These are phyloP conservation scores for Yponomeuta malinellus DNA, from an alignment of 2,888 invertebrate species.

Conservation along the genomic window DNA sequence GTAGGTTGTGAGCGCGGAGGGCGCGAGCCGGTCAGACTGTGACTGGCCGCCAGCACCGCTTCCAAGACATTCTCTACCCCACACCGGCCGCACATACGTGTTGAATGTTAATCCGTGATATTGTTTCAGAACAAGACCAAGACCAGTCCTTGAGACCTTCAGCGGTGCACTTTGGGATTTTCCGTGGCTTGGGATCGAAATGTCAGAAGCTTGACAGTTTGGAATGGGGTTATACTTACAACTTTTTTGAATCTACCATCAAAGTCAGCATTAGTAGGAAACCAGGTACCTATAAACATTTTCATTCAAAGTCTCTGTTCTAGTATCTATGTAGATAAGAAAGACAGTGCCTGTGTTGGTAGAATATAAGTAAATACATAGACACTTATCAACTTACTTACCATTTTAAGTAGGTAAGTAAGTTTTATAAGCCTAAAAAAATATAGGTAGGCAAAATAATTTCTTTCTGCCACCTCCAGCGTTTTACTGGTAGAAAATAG, in stretches of 20 bases:
- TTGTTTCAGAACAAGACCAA: conserved; percentile 37
- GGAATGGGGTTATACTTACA: neutral
- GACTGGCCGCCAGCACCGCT: conserved; percentile 42
- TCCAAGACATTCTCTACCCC: conserved; percentile 46
- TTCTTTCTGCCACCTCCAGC: too few relatives aligned
- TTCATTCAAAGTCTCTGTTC: too few relatives aligned
- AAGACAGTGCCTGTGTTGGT: too few relatives aligned
- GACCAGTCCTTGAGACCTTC: conserved; percentile 39
- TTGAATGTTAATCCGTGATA: conserved; percentile 59
- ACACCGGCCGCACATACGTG: conserved; percentile 49
- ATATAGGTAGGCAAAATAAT: too few relatives aligned
- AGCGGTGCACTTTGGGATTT: conserved; percentile 15
- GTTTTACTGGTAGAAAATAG: too few relatives aligned
- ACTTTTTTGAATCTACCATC: neutral
- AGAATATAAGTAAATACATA: too few relatives aligned
- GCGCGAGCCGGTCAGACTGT: conserved; percentile 61
- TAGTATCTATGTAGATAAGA: too few relatives aligned
- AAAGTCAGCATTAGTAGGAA: too few relatives aligned
- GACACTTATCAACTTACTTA: too few relatives aligned
- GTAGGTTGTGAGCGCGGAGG: conserved; percentile 41
- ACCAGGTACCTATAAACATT: too few relatives aligned
- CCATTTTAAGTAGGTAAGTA: too few relatives aligned
- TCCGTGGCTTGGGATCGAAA: neutral
- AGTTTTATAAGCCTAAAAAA: too few relatives aligned
- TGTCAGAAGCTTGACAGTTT: neutral